Percentiles rank a stretch among this genome's conserved stretches.
Conservation (phyloP, 2,113 vertebrate genomes). For the Hypocryptadius cinnamomeus region DNA sequence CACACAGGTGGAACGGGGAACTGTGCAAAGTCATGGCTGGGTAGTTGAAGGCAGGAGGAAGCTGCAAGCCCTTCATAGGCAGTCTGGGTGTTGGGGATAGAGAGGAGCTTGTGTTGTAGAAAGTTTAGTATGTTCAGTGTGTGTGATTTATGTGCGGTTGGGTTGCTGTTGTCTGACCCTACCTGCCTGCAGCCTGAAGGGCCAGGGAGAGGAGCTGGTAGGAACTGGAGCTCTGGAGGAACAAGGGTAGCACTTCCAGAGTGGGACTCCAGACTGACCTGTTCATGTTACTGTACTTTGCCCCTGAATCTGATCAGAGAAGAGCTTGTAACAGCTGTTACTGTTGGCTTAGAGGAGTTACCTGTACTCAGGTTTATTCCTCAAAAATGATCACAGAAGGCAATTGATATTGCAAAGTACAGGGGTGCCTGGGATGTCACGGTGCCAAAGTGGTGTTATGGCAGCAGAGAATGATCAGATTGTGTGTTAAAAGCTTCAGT, state of each 20-base stretch:
- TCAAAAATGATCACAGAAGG: neutral
- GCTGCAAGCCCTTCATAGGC: neutral
- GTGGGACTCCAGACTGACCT: neutral
- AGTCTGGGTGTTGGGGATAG: neutral
- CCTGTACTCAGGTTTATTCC: neutral
- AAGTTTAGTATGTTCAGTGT: neutral
- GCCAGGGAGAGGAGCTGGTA: neutral
- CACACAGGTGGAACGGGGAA: neutral
- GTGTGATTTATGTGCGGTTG: neutral
- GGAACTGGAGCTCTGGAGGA: neutral
- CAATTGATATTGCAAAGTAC: neutral
- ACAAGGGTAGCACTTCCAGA: rapidly evolving
- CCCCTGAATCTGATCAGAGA: neutral
- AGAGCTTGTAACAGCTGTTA: neutral
- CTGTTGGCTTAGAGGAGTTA: neutral
- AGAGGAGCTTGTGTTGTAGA: neutral
- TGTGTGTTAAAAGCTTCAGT: neutral
- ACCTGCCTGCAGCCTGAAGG: neutral
- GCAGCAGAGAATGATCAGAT: neutral
- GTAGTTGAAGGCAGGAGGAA: neutral
- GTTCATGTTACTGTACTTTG: neutral
- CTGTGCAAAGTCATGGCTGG: neutral
- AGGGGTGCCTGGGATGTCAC: neutral
- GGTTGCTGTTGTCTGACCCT: neutral
- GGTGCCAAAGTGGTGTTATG: neutral